Evolutionary conservation across 2,797 vertebrate genomes (phyloP).

Genomic region (Cottoperca gobio): DNA sequence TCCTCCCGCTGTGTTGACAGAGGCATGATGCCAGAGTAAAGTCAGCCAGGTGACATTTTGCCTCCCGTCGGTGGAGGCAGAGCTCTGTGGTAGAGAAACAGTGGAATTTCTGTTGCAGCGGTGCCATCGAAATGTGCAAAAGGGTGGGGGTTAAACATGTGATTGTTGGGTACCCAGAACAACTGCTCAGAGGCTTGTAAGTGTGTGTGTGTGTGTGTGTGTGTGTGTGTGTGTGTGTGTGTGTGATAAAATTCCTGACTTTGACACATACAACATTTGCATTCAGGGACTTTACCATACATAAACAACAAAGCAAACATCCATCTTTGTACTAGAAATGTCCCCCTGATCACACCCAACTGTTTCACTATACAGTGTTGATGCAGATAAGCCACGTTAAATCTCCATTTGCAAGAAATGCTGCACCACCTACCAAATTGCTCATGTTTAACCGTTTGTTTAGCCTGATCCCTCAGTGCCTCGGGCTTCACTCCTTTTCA

Average conservation of each 20-base stretch:
- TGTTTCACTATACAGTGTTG: conserved; percentile 17
- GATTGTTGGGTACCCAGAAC: not conserved
- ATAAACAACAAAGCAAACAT: conserved; percentile 14
- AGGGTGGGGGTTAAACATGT: conserved; percentile 8
- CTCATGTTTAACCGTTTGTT: conserved; percentile 52
- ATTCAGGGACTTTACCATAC: not conserved
- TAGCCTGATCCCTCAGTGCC: conserved; percentile 39
- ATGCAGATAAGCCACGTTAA: conserved; percentile 39
- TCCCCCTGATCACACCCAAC: conserved; percentile 17
- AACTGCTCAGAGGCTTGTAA: conserved; percentile 5
- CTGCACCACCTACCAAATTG: conserved; percentile 31
- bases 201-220: not conserved
- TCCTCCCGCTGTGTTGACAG: conserved; percentile 38
- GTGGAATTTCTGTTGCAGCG: not conserved
- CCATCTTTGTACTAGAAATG: conserved; percentile 16
- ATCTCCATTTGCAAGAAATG: conserved; percentile 44
- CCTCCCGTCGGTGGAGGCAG: not conserved
- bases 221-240: not conserved
- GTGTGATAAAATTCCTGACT: conserved; percentile 2
- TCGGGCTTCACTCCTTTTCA: conserved; percentile 33
- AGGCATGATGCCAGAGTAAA: conserved; percentile 23
- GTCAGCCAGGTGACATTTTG: conserved; percentile 35
- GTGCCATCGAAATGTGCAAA: conserved; percentile 20
- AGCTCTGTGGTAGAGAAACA: not conserved
- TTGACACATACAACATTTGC: conserved; percentile 10